Evolutionary conservation across 1,140 invertebrate species (phyloP), one percentile per base, ranked within the genome.

Genomic region (Wiebesia pumilae): DNA sequence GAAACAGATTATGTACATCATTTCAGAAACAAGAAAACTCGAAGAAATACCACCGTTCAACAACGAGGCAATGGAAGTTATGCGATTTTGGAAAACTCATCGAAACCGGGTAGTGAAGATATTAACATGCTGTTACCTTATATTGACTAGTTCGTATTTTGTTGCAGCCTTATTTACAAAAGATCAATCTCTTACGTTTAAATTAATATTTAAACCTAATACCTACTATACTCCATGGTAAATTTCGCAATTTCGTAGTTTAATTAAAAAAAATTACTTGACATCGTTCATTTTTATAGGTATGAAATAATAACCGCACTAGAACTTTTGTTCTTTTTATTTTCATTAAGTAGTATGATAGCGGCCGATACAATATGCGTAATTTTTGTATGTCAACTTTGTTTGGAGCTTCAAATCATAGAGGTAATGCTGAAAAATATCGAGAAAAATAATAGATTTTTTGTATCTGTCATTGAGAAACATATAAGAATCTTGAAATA

Each of bases 171-270:
- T 82, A 21, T 33, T 82, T n/a, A 12, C 27, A 51, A 30, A 65
- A 33, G 65, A 82, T 33, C n/a, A 47, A 27, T 6, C 12, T 3
- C 58, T 82, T 33, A 62, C 65, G 7, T n/a, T 40, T 3, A 81
- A 67, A 43, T 81, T 40, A 40, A 67, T 81, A 35, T 81, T 81
- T n/a, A 82, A 69, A 51, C 4, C 62, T 1, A 67, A 40, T 58
- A 67, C 33, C 30, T 21, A 40, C 9, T 67, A 30, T 12, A 81
- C 33, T 81, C 79, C 79, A 40, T 81, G 79, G 79, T 81, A 67
- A 81, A 38, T 35, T 43, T 65, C 38, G 62, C 16, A 33, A 69
- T 14, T 54, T 9, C 43, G 43, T 47, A 12, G 51, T 54, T 54
- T 54, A 54, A 54, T 54, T 21, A 33, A 33, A 16, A n/a, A 7